A percentile compares a stretch with the other conserved stretches of the same genome.
These are phyloP conservation scores for Suillia variegata DNA, from an alignment of 2,888 invertebrate genomes.

Conservation along the genomic window DNA sequence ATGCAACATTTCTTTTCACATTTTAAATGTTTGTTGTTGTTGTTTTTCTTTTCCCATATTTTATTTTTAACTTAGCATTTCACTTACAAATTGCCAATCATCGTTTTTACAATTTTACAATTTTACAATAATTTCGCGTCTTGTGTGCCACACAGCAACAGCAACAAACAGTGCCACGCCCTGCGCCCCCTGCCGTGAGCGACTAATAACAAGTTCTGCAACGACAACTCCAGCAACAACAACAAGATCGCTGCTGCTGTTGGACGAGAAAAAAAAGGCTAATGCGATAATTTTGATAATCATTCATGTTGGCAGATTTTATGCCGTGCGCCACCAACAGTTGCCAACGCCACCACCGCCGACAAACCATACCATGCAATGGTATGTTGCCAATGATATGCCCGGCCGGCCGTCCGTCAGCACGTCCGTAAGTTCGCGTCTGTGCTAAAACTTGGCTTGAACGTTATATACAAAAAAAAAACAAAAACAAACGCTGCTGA, in stretches of 20 bases:
- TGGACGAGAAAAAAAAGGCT: too few species aligned
- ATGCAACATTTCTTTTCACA: neutral
- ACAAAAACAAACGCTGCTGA: too few species aligned
- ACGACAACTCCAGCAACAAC: neutral
- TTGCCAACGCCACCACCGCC: neutral
- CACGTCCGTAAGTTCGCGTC: too few species aligned
- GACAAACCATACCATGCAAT: neutral
- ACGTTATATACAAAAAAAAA: too few species aligned
- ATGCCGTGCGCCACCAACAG: neutral
- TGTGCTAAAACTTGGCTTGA: too few species aligned
- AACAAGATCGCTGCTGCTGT: neutral
- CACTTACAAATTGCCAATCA: constrained; percentile 41
- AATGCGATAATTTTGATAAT: constrained; percentile 22
- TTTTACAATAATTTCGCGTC: constrained; percentile 23
- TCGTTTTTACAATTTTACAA: constrained; percentile 13
- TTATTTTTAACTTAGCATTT: constrained; percentile 31
- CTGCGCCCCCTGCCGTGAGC: constrained; percentile 10
- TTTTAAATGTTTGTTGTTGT: neutral
- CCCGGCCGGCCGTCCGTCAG: neutral
- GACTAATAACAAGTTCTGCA: constrained; percentile 12
- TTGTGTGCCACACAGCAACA: constrained; percentile 24
- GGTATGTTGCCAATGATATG: neutral
- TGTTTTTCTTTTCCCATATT: constrained; percentile 18
- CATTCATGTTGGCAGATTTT: constrained; percentile 25
- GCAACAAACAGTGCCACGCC: constrained; percentile 22